phyloP scores from a whole-genome alignment of 2,888 invertebrate genomes.

The Temnothorax ravouxi region DNA sequence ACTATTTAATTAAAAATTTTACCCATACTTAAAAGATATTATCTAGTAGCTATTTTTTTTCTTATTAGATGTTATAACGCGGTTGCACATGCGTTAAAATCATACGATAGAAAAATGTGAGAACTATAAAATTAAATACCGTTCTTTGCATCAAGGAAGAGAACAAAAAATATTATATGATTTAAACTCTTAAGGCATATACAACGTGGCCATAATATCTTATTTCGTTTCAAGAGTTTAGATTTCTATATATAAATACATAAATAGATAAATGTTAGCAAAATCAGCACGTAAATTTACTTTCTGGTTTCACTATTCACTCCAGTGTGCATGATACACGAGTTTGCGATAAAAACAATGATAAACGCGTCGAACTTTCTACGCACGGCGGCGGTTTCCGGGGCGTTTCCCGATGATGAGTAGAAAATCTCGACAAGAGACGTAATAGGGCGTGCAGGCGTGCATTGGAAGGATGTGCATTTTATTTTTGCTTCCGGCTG shows the following conservation, averaged over 20 bases:
- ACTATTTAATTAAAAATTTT: not conserved
- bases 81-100: not conserved
- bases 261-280: not conserved
- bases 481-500: slow-evolving; percentile 60
- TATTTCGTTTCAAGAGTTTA: not conserved
- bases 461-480: slow-evolving; percentile 12
- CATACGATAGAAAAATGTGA: not conserved
- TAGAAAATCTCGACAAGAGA: slow-evolving; percentile 34
- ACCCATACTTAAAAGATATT: not conserved
- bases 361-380: slow-evolving; percentile 47
- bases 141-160: not conserved
- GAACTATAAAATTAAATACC: not conserved
- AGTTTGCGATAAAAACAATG: slow-evolving; percentile 34
- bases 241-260: not conserved
- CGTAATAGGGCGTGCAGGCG: slow-evolving; percentile 31
- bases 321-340: not conserved
- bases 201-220: not conserved
- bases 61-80: not conserved
- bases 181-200: not conserved
- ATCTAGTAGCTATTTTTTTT: not conserved
- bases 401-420: slow-evolving; percentile 46
- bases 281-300: not conserved
- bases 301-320: slow-evolving; percentile 40
- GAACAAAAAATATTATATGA: not conserved
- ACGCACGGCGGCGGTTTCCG: slow-evolving; percentile 21